Percentiles rank a stretch among this genome's conserved stretches.
phyloP scores from a whole-genome alignment of 2,113 vertebrate species.

The Kryptolebias marmoratus region DNA sequence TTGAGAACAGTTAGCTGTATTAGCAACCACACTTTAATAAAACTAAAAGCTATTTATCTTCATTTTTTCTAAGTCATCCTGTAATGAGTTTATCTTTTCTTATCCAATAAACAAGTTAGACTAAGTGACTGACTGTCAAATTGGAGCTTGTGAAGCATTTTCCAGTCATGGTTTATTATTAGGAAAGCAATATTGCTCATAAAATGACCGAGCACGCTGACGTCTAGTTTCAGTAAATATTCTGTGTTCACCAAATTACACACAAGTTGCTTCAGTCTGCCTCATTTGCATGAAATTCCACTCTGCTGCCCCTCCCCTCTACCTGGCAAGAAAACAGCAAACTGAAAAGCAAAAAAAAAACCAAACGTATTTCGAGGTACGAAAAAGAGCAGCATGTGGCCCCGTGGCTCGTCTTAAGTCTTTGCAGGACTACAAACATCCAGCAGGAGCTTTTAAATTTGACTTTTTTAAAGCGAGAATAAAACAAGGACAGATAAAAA shows the following conservation, averaged over 20 bases:
- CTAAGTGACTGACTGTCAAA: not conserved
- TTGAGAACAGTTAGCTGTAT: not conserved
- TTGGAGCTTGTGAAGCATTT: not conserved
- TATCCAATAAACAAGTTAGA: not conserved
- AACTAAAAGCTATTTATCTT: not conserved
- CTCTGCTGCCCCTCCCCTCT: slow-evolving; percentile 9
- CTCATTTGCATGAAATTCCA: slow-evolving; percentile 34
- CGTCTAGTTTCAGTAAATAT: slow-evolving; percentile 5
- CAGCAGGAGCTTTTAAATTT: slow-evolving; percentile 16
- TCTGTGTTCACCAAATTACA: slow-evolving; percentile 21
- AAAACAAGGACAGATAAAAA: slow-evolving; percentile 8
- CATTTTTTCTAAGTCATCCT: not conserved
- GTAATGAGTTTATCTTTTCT: not conserved
- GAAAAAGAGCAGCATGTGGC: slow-evolving; percentile 14
- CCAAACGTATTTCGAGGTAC: slow-evolving; percentile 46
- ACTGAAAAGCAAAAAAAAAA: slow-evolving; percentile 8
- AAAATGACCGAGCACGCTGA: not conserved
- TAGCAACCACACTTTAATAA: not conserved
- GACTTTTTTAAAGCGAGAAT: slow-evolving; percentile 18
- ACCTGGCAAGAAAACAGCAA: slow-evolving; percentile 33
- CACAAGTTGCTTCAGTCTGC: slow-evolving; percentile 3
- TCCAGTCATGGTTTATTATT: not conserved
- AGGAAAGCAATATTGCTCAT: not conserved
- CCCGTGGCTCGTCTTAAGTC: not conserved
- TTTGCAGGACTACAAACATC: slow-evolving; percentile 15